Conservation (phyloP, 2,113 vertebrate species). For the Hydropotes inermis region DNA sequence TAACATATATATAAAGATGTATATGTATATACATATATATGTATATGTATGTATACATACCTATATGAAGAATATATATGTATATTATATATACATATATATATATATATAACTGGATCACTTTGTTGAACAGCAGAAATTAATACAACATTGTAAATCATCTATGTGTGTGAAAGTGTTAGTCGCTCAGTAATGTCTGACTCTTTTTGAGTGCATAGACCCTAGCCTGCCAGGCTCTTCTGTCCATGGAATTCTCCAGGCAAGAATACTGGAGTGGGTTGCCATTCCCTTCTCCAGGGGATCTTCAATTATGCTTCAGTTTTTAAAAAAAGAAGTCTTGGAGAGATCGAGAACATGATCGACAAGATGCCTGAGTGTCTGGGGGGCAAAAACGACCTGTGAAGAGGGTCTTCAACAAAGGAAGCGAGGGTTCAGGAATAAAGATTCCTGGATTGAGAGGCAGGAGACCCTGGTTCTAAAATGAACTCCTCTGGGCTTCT, state of each 20-base stretch:
- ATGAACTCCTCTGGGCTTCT: not conserved
- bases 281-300: not conserved
- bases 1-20: not conserved
- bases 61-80: not conserved
- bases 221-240: not conserved
- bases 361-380: not conserved
- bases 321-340: not conserved
- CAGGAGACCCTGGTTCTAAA: not conserved
- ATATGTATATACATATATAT: not conserved
- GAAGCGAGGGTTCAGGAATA: not conserved
- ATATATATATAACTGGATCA: not conserved
- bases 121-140: not conserved
- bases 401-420: not conserved
- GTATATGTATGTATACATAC: not conserved
- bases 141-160: not conserved
- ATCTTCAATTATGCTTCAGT: not conserved
- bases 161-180: not conserved
- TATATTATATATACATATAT: not conserved
- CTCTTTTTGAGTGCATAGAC: not conserved
- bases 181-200: not conserved
- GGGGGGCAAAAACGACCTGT: not conserved
- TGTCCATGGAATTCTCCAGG: not conserved
- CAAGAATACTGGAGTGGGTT: not conserved
- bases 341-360: not conserved
- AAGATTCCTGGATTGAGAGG: not conserved